phyloP scores from a whole-genome alignment of 2,888 invertebrate genomes.

The Phasia obesa region DNA sequence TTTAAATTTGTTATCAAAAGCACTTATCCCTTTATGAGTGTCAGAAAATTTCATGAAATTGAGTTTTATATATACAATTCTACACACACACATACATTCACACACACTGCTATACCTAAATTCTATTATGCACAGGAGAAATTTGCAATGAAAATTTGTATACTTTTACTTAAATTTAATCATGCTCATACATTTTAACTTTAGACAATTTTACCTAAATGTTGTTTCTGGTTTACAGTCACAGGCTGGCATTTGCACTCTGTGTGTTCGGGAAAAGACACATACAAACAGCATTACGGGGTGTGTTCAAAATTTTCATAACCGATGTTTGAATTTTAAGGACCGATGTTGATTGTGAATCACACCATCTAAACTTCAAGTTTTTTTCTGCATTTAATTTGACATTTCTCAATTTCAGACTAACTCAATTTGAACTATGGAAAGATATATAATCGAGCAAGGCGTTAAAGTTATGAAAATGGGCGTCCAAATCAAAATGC shows the following conservation, averaged over 20 bases:
- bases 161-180: slow-evolving; percentile 47
- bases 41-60: slow-evolving; percentile 7
- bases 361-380: no score
- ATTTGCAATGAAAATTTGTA: slow-evolving; percentile 8
- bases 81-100: slow-evolving; percentile 1
- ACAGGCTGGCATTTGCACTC: not conserved
- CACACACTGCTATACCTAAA: not conserved
- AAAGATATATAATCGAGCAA: no score
- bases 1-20: no score
- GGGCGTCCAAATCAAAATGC: no score
- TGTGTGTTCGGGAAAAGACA: not conserved
- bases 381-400: no score
- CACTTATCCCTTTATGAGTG: slow-evolving; percentile 1
- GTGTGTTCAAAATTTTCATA: no score
- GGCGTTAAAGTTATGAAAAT: no score
- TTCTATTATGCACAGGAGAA: slow-evolving; percentile 6
- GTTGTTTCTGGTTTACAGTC: slow-evolving; percentile 12
- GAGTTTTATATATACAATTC: slow-evolving; percentile 5
- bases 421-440: no score
- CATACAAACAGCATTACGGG: no score
- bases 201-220: slow-evolving; percentile 21
- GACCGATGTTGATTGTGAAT: no score
- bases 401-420: no score
- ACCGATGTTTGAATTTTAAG: no score
- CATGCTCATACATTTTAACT: slow-evolving; percentile 30